Base-by-base conservation (phyloP, 1,140 invertebrate species). In the Psilanteris sp. region DNA sequence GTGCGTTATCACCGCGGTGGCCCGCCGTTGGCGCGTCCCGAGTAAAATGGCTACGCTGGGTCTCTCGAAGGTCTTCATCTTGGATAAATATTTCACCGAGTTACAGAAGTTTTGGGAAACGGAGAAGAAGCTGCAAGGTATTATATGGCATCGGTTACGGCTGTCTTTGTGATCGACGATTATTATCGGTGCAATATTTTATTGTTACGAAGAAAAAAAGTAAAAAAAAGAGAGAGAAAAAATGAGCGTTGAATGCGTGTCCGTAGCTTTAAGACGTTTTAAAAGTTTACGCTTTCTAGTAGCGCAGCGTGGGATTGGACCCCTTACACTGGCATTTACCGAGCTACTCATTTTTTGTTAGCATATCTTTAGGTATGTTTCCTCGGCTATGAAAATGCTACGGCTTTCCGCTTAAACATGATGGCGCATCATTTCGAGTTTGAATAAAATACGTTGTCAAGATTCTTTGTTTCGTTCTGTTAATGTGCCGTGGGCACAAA, bases 101-200 rank as follows among this genome's bases (percentile, higher is more conserved):
- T 90, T 97, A 87, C 96, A 97, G 87, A 97, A 97, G 90, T 97
- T 96, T 90, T 97, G 96, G 96, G 96, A 97, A 89, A 97, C 96
- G 44, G 96, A 97, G 89, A 96, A 96, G 89, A 96, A 96, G 90
- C 90, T 97, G 78, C 96, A 97, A 95, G 96, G 96, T 96, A 92
- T 83, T 83, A n/a, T 13, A 7, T 1, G 10, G 1, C 39, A n/a
- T n/a, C n/a, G n/a, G n/a, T n/a, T n/a, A n/a, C n/a, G n/a, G n/a
- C n/a, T n/a, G n/a, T n/a, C 14, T 52, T 32, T 6, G 22, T 9
- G 5, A 36, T n/a, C 14, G 32, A 1, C 8, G 8, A n/a, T 10
- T 16, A 8, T 32, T 7, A 1, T 13, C 6, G 3, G 18, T 20
- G 18, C 3, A 20, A 20, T 6, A 20, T 20, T 20, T 20, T 20